Base-by-base conservation (phyloP, 1,140 invertebrate species). In the Leptinotarsa defecta region DNA sequence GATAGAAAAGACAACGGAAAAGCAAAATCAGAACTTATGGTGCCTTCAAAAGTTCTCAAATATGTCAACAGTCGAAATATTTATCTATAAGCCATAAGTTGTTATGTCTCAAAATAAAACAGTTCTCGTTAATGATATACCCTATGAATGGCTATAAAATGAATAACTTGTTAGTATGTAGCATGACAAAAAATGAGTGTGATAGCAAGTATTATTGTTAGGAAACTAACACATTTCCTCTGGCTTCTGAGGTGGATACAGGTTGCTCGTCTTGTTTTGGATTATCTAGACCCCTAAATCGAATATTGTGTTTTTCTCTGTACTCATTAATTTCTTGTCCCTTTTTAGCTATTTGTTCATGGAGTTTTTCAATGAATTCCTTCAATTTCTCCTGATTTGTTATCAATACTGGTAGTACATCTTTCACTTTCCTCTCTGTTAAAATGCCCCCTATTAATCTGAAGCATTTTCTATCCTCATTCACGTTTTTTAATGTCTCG, bases 311-410 rank as follows among this genome's bases (percentile, higher is more conserved):
- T 81, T 94, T 93, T 83, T 97, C 95, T 84, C 96, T 95, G 86
- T 95, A 98, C 78, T 96, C 94, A 84, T 98, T 96, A 49, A 99
- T 94, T 87, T 98, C 96, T 68, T 90, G 86, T 5, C 96, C 96
- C 87, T 98, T 98, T 78, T 92, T 91, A 49, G 91, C 88, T 15
- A 98, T 86, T 85, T 97, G 93, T 68, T 94, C 92, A 68, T 92
- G 93, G 15, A 97, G 87, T 70, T 89, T 89, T 83, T 93, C 91
- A 70, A 96, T 91, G 3, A 95, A 88, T 86, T 93, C 92, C 4
- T 89, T 89, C 76, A 98, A 87, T 90, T 95, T 92, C 81, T 96
- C 93, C 85, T 91, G 92, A 85, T 97, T 98, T 73, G 90, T 89
- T 64, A 90, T 86, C 71, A 99, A 87, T 72, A 93, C 92, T 27